These are phyloP conservation scores for Hirudo medicinalis DNA, from an alignment of 1,140 invertebrate genomes.

Conservation along the genomic window DNA sequence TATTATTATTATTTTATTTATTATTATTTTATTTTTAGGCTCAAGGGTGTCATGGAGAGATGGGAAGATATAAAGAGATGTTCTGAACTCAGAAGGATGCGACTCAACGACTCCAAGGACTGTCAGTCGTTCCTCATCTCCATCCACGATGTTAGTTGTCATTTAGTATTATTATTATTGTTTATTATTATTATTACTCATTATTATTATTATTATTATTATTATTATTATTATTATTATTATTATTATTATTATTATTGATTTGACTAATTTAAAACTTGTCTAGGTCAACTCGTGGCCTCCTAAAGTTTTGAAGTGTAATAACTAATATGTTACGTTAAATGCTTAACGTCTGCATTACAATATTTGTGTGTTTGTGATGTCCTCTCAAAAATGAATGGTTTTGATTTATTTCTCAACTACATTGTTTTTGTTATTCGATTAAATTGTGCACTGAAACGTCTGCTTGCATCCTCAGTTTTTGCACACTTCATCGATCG, in stretches of 20 bases:
- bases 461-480: too few species aligned
- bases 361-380: too few species aligned
- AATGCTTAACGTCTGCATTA: too few species aligned
- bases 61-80: constrained; percentile 19
- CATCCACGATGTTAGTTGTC: constrained; percentile 70
- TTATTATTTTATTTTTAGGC: neutral
- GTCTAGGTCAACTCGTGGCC: too few species aligned
- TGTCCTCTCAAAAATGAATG: too few species aligned
- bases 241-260: neutral
- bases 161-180: constrained; percentile 2
- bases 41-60: constrained; percentile 14
- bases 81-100: constrained; percentile 48
- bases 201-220: neutral
- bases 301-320: too few species aligned
- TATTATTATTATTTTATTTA: neutral
- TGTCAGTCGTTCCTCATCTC: constrained; percentile 92
- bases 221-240: constrained; percentile 3
- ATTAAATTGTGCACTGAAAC: too few species aligned
- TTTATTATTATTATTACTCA: neutral
- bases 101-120: constrained; percentile 80
- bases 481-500: too few species aligned
- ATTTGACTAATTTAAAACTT: too few species aligned
- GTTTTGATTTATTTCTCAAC: too few species aligned
- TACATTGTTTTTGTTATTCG: too few species aligned
- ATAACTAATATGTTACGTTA: too few species aligned